Evolutionary conservation across 1,140 invertebrate genomes (phyloP), one percentile per base, ranked within the genome.

Genomic region (Drosophila navojoa): DNA sequence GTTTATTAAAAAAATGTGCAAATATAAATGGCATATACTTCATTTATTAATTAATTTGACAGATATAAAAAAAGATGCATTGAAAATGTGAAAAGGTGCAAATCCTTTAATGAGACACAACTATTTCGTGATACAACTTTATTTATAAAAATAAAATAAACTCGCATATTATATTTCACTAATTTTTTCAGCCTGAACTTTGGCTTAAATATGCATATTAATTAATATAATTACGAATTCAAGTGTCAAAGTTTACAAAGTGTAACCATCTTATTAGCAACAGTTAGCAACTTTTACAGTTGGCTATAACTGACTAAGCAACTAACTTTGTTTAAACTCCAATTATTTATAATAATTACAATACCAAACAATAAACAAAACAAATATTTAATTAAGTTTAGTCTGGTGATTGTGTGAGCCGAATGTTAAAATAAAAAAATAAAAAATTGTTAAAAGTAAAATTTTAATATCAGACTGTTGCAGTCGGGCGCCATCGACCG

Each of bases 21-120:
- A 73, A 76, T 57, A 76, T 57, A 76, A 72, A 71, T 76, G 55
- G 42, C 57, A 68, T 58, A 62, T 58, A 62, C 42, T 47, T 67
- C 72, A 76, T 76, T 76, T 72, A 76, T 54, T 54, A 76, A 76
- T 72, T 67, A 76, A 58, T 76, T 67, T 72, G 70, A 76, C 74
- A 67, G 53, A 45, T 55, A 49, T 27, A 32, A 2, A 60, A 49
- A 42, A 50, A 16, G 55, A 47, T 57, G 32, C 19, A 58, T 15
- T 49, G 19, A 55, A 68, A 60, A 13, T 60, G 16, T 22, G 27
- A 16, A 53, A 35, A 16, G 47, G 27, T 11, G 10, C 42, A 29
- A 47, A 32, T 7, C 10, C 25, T 55, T 59, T 45, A 59, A 59
- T 47, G 10, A 59, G 16, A 4, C 22, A 54, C 16, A 9, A 19